A percentile compares a stretch with the other conserved stretches of the same genome.
Evolutionary conservation across 2,797 vertebrate genomes (phyloP).

Genomic region (Neoniphon sammara): DNA sequence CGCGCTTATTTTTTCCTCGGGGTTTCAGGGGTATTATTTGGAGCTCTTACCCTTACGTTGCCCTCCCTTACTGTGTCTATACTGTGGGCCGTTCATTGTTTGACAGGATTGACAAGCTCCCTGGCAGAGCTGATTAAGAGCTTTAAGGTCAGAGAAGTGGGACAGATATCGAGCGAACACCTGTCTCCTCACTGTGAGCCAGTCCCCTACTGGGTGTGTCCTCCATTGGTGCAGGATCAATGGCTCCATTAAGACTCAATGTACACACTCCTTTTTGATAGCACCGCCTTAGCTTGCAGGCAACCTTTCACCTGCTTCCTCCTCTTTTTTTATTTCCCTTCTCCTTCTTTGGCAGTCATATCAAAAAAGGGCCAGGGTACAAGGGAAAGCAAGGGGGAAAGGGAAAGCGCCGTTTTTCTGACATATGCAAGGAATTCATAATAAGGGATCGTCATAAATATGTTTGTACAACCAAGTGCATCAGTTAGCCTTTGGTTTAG

Average conservation of each 20-base stretch:
- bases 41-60: conserved; percentile 56
- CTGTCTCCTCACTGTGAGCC: conserved; percentile 75
- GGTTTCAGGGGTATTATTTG: conserved; percentile 61
- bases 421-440: too few relatives aligned
- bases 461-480: conserved; percentile 4
- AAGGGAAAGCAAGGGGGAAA: too few relatives aligned
- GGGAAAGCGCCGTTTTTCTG: not conserved
- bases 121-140: conserved; percentile 86
- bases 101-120: conserved; percentile 85
- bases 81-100: conserved; percentile 73
- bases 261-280: conserved; percentile 43
- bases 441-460: not conserved
- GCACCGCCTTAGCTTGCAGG: conserved; percentile 67
- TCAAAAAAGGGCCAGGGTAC: not conserved
- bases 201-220: conserved; percentile 76
- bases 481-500: not conserved
- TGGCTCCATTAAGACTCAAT: conserved; percentile 76
- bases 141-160: conserved; percentile 85
- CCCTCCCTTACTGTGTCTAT: conserved; percentile 65
- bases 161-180: conserved; percentile 84
- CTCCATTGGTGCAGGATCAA: conserved; percentile 74
- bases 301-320: conserved; percentile 56
- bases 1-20: conserved; percentile 22
- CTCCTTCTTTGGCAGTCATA: not conserved
- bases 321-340: conserved; percentile 34